Evolutionary conservation across 2,797 vertebrate species (phyloP), one percentile per base, ranked within the genome.

Genomic region (Coregonus sp.): DNA sequence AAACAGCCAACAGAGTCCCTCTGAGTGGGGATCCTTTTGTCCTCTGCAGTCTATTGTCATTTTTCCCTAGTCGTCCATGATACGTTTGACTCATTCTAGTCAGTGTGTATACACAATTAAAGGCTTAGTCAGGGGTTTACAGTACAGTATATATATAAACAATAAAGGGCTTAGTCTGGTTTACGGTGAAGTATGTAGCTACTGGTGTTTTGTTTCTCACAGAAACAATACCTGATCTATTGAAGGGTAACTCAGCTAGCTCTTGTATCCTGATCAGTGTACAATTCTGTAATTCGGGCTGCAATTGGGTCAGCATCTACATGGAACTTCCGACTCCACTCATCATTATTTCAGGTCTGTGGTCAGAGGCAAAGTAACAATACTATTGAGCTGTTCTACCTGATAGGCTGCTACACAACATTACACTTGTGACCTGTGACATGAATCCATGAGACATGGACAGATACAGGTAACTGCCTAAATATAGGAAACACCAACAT

Each of bases 311-410:
- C 90, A 85, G 81, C 75, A 63, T 47, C 82, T 83, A 85, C 88
- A 90, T 82, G 73, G 77, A 85, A 88, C 40, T 47, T 47, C 40
- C 40, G 9, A 87, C 81, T 85, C 72, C 65, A 75, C 89, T 93
- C 92, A 93, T 93, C 81, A 91, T 91, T 93, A 92, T 93, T 94
- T 94, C 40, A 47, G 40, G 73, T 80, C 70, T 86, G 75, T 76
- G 78, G 68, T 86, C 70, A 82, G 72, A 73, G 56, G 29, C 76
- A 72, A 74, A 72, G n/a, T 66, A 40, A 7, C 63, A 77, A 50
- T 7, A 1, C 63, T 33, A 35, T 65, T 50, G 25, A 51, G 54
- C 65, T 47, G 9, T 47, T 47, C 40, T 47, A 9, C 40, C 40
- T 47, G 40, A 47, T 9, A 47, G 40, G 40, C 40, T 47, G 2